Percentiles rank a stretch among this genome's conserved stretches.
phyloP scores from a whole-genome alignment of 2,797 vertebrate genomes.

The Labroides dimidiatus region DNA sequence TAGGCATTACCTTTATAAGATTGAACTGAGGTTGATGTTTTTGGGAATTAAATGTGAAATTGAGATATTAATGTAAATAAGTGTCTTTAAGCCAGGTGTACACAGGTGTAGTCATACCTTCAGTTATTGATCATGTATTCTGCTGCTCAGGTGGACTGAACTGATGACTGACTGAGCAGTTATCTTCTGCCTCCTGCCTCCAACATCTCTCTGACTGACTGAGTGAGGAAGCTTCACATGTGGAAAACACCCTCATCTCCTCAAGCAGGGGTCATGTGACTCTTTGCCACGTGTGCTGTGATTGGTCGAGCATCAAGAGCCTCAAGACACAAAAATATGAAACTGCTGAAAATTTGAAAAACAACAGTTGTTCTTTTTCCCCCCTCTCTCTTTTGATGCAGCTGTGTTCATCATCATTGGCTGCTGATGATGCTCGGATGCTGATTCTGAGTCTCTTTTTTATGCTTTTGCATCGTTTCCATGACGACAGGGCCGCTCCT shows the following conservation, averaged over 20 bases:
- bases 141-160: not conserved
- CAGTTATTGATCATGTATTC: not conserved
- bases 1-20: too few relatives aligned
- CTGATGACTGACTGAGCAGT: not conserved
- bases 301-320: conserved; percentile 21
- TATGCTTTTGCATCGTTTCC: conserved; percentile 62
- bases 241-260: conserved; percentile 29
- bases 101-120: too few relatives aligned
- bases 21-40: too few relatives aligned
- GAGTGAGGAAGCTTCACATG: conserved; percentile 4
- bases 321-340: not conserved
- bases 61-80: too few relatives aligned
- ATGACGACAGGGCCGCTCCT: conserved; percentile 74
- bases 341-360: not conserved
- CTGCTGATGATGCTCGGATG: conserved; percentile 1
- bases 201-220: not conserved
- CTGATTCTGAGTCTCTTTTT: conserved; percentile 18
- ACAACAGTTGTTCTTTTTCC: not conserved
- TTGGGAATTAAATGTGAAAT: too few relatives aligned
- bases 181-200: not conserved
- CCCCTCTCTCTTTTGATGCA: conserved; percentile 12
- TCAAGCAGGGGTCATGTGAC: conserved; percentile 22
- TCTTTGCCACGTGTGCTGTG: conserved; percentile 15
- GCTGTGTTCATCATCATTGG: conserved; percentile 4
- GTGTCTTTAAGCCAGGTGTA: too few relatives aligned